Percentiles rank a stretch among this genome's conserved stretches.
These are phyloP conservation scores for Nasonia giraulti DNA, from an alignment of 1,140 invertebrate species.

Conservation along the genomic window DNA sequence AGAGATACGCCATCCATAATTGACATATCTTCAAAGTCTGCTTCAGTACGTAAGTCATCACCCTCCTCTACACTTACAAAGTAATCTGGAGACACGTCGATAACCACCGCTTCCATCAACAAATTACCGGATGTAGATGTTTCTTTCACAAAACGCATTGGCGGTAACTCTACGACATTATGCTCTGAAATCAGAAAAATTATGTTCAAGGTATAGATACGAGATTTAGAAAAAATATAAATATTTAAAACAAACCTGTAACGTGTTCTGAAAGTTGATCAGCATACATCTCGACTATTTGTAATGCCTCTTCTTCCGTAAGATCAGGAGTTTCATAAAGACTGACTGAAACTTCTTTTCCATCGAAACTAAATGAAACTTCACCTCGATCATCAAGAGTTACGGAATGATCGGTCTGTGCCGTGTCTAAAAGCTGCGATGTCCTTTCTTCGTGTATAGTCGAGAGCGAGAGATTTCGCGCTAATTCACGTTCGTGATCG, in stretches of 20 bases:
- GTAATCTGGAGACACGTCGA: slow-evolving; percentile 91
- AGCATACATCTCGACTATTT: slow-evolving; percentile 95
- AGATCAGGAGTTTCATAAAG: slow-evolving; percentile 93
- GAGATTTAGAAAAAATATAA: neutral
- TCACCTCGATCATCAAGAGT: slow-evolving; percentile 88
- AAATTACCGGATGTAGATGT: slow-evolving; percentile 90
- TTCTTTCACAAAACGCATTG: slow-evolving; percentile 90
- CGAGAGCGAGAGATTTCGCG: slow-evolving; percentile 86
- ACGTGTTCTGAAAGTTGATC: slow-evolving; percentile 93
- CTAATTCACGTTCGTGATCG: slow-evolving; percentile 73
- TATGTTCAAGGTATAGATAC: slow-evolving; percentile 29
- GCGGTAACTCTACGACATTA: slow-evolving; percentile 90
- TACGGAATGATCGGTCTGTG: slow-evolving; percentile 81
- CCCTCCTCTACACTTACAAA: slow-evolving; percentile 85
- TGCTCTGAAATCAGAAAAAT: slow-evolving; percentile 76
- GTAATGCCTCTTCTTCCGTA: slow-evolving; percentile 91
- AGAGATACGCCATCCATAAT: slow-evolving; percentile 79
- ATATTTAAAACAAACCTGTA: slow-evolving; percentile 75
- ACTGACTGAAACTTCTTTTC: slow-evolving; percentile 92
- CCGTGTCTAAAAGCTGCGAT: slow-evolving; percentile 89
- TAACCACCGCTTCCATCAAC: slow-evolving; percentile 92
- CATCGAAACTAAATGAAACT: slow-evolving; percentile 92
- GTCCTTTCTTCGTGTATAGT: slow-evolving; percentile 93
- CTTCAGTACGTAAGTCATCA: slow-evolving; percentile 88
- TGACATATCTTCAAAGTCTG: slow-evolving; percentile 89